These are phyloP conservation scores for Phasianus colchicus DNA, from an alignment of 2,113 vertebrate genomes.

Conservation along the genomic window DNA sequence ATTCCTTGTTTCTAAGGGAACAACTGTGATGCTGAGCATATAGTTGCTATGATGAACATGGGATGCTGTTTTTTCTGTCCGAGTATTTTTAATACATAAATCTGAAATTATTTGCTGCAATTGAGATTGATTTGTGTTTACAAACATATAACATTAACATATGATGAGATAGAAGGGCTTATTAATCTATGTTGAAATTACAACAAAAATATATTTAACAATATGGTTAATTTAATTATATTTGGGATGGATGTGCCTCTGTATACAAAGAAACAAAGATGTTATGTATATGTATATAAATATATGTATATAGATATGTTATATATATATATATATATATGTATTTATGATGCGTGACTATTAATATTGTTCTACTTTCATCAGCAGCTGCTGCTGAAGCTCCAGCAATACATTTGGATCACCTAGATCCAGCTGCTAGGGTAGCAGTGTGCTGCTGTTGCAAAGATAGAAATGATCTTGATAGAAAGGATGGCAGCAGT, in stretches of 20 bases:
- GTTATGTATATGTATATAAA: background rate
- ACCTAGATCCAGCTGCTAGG: background rate
- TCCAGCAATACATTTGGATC: background rate
- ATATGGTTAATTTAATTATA: background rate
- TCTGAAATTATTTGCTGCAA: background rate
- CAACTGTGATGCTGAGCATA: constrained; percentile 47
- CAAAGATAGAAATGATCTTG: background rate
- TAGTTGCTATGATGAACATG: background rate
- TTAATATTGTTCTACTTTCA: background rate
- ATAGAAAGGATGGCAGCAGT: background rate
- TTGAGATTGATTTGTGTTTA: background rate
- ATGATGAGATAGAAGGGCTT: background rate
- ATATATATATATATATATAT: too few relatives aligned
- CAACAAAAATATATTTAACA: background rate
- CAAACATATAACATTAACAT: background rate
- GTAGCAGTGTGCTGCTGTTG: background rate
- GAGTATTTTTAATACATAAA: background rate
- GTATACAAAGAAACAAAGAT: background rate
- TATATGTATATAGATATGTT: too few relatives aligned
- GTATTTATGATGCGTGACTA: background rate
- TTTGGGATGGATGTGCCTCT: background rate
- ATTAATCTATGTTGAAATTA: background rate
- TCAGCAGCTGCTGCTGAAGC: background rate
- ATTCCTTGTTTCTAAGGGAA: constrained; percentile 75
- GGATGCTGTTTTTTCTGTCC: background rate